A percentile compares a stretch with the other conserved stretches of the same genome.
These are phyloP conservation scores for Microchrysa polita DNA, from an alignment of 2,888 invertebrate species.

Conservation along the genomic window DNA sequence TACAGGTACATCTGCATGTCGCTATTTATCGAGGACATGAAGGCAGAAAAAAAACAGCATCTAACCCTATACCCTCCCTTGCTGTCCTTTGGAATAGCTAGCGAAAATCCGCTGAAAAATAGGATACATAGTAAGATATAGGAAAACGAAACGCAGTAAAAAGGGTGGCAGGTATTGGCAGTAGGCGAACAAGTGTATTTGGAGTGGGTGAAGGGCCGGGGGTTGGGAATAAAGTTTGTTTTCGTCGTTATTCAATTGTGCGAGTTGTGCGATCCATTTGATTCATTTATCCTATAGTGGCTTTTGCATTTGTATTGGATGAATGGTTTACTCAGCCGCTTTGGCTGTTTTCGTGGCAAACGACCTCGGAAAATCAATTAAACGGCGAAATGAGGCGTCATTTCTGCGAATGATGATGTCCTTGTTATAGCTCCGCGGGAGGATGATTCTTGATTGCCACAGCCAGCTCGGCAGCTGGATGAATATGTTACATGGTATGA, in stretches of 20 bases:
- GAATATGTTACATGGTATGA: too few species aligned
- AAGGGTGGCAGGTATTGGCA: too few species aligned
- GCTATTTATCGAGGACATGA: too few species aligned
- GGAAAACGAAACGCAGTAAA: too few species aligned
- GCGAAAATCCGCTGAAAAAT: background rate
- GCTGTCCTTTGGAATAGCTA: background rate
- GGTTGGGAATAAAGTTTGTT: background rate
- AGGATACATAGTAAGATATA: background rate
- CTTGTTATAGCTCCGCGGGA: background rate
- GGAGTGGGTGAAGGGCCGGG: background rate
- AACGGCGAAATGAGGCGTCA: slow-evolving; percentile 50
- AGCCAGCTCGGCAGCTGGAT: too few species aligned
- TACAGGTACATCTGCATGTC: too few species aligned
- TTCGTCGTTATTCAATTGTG: slow-evolving; percentile 38
- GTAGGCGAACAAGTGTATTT: too few species aligned
- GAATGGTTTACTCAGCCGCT: slow-evolving; percentile 4
- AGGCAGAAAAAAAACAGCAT: too few species aligned
- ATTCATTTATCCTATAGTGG: slow-evolving; percentile 20
- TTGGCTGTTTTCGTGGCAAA: slow-evolving; percentile 16
- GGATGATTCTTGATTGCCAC: too few species aligned
- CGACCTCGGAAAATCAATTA: slow-evolving; percentile 56
- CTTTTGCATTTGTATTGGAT: slow-evolving; percentile 34
- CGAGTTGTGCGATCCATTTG: slow-evolving; percentile 23
- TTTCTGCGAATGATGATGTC: background rate
- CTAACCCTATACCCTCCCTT: too few species aligned